Evolutionary conservation across 1,140 invertebrate genomes (phyloP).

Genomic region (Cardiocondyla obscurior): DNA sequence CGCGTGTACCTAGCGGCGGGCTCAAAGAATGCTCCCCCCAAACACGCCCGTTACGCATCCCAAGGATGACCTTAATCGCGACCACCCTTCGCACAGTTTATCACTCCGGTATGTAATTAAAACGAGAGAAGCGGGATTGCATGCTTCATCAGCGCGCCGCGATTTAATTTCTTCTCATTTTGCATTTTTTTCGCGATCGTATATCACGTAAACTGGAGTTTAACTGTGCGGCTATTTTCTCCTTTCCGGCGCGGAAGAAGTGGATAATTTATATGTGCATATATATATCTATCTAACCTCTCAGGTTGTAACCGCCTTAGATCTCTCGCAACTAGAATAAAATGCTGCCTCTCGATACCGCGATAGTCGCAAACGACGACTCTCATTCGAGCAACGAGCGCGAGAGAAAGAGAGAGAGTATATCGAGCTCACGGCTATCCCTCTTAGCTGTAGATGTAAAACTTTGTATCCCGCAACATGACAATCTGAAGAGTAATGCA

Average conservation of each 20-base stretch:
- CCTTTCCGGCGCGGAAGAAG: neutral
- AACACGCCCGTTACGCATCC: conserved; percentile 11
- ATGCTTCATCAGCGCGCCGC: conserved; percentile 4
- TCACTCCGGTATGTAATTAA: conserved; percentile 33
- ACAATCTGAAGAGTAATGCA: neutral
- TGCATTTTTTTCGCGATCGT: conserved; percentile 1
- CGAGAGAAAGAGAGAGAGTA: too few species aligned
- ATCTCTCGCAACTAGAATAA: neutral
- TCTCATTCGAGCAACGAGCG: neutral
- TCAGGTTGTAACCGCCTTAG: neutral
- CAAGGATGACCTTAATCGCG: conserved; percentile 1
- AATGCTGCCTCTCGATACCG: neutral
- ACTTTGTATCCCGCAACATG: conserved; percentile 1
- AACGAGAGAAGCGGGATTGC: neutral
- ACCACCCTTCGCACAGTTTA: conserved; percentile 19
- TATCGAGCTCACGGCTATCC: neutral
- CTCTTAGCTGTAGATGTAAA: neutral
- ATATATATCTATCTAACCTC: too few species aligned
- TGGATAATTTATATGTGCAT: neutral
- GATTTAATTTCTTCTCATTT: conserved; percentile 21
- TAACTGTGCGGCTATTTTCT: neutral
- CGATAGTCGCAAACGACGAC: neutral
- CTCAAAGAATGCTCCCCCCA: neutral
- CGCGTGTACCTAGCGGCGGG: neutral
- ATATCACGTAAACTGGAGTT: neutral